Conservation (phyloP, 2,797 vertebrate species). For the Apodemus agrarius region DNA sequence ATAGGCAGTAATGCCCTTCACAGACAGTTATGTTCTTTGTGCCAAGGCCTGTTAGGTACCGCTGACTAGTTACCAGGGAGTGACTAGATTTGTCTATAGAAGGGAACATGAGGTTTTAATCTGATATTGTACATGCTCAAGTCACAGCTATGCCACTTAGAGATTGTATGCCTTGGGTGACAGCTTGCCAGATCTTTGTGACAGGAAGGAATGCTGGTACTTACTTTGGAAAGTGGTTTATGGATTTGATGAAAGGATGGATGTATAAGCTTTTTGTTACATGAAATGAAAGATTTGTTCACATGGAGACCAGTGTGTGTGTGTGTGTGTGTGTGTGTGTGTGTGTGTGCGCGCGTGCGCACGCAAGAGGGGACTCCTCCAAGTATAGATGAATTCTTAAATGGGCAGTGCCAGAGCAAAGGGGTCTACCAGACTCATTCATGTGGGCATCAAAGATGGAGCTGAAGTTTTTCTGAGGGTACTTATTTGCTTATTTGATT, state of each 20-base stretch:
- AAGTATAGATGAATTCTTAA: neutral
- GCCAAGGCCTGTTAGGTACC: neutral
- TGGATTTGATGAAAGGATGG: constrained; percentile 14
- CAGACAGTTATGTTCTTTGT: neutral
- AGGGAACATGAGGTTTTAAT: neutral
- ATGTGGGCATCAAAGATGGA: neutral
- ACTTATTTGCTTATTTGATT: neutral
- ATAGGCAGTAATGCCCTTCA: neutral
- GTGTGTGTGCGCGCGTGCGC: no score
- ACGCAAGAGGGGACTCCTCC: neutral
- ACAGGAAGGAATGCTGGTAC: neutral
- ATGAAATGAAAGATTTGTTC: neutral
- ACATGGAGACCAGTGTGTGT: neutral
- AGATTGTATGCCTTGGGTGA: neutral
- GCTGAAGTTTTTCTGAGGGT: neutral
- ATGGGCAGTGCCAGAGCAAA: neutral
- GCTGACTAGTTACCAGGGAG: neutral
- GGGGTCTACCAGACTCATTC: neutral
- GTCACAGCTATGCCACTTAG: neutral
- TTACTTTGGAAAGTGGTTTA: neutral
- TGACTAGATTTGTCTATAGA: neutral
- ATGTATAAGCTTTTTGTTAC: neutral
- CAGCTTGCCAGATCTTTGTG: neutral
- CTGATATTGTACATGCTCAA: neutral
- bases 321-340: neutral